Base-by-base conservation (phyloP, 2,113 vertebrate species). In the Heloderma charlesbogerti region DNA sequence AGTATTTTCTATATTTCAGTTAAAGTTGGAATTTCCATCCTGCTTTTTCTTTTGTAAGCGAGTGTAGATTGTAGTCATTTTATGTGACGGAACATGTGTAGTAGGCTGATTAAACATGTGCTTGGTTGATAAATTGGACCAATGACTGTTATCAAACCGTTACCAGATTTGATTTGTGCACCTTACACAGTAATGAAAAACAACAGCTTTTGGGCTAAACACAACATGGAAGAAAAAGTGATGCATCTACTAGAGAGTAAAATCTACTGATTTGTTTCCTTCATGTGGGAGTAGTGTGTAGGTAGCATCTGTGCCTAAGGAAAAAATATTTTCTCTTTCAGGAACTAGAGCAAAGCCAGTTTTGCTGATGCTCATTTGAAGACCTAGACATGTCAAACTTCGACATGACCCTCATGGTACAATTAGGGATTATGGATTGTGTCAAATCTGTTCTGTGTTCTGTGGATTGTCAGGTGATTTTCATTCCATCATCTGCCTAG, bases 191-290 rank as follows among this genome's bases (percentile, higher is more conserved):
- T 22, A 60, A 84, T 63, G 88, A 72, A 84, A 72, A 89, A 83
- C 67, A 84, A 84, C 12, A 25, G 69, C 51, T 83, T 74, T 57
- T n/a, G 43, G 48, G 29, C 74, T 84, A 20, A 84, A 74, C 37
- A 74, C 37, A 31, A 43, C 37, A 81, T 20, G 43, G 54, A 83
- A 13, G 77, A 84, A 79, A 74, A 31, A 63, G 45, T 48, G n/a
- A 60, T 57, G 54, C 9, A 20, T 74, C 48, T 69, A 8, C 71
- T 91, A 29, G 27, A 37, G 72, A 54, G 29, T n/a, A 34, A 72
- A 79, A 67, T 84, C 84, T 90, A 94, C 54, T 91, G 27, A 1
- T 69, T 91, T 25, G 0, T 77, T 92, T 85, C 77, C 34, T 79
- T 92, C 72, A 15, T n/a, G 18, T 74, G n/a, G 72, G 63, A 57